Percentiles rank a stretch among this genome's conserved stretches.
phyloP scores from a whole-genome alignment of 2,797 vertebrate genomes.

The Chelon auratus region DNA sequence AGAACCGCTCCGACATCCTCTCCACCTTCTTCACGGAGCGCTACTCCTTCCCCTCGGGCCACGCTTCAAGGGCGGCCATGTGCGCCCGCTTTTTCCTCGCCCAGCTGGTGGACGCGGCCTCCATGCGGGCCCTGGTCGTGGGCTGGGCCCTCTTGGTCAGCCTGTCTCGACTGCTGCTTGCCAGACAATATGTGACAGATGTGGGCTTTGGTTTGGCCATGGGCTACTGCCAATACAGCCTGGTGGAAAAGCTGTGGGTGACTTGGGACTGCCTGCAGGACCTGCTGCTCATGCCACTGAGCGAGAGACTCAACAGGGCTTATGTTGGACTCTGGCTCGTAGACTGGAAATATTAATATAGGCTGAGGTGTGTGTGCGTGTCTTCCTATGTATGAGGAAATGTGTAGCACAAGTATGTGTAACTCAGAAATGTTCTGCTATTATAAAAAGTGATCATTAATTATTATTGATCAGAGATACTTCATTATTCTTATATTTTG shows the following conservation, averaged over 20 bases:
- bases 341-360: conserved; percentile 56
- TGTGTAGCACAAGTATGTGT: conserved; percentile 38
- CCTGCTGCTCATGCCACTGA: conserved; percentile 62
- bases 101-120: conserved; percentile 88
- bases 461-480: conserved; percentile 15
- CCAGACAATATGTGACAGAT: conserved; percentile 93
- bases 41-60: conserved; percentile 93
- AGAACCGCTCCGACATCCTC: conserved; percentile 93
- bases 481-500: neutral
- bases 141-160: conserved; percentile 90
- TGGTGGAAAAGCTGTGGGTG: conserved; percentile 91
- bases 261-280: conserved; percentile 84
- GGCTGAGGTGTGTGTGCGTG: conserved; percentile 3
- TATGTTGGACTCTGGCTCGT: conserved; percentile 61
- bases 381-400: conserved; percentile 1
- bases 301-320: conserved; percentile 62
- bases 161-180: conserved; percentile 90
- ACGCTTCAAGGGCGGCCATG: conserved; percentile 90
- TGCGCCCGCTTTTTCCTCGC: conserved; percentile 90
- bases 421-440: conserved; percentile 25
- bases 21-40: conserved; percentile 90
- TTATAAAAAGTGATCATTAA: conserved; percentile 10
- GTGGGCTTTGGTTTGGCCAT: conserved; percentile 90
- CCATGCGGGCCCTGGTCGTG: conserved; percentile 88
- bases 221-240: conserved; percentile 90